Percentiles rank a stretch among this genome's conserved stretches.
Evolutionary conservation across 2,113 vertebrate species (phyloP).

Genomic region (Phrynosoma platyrhinos): DNA sequence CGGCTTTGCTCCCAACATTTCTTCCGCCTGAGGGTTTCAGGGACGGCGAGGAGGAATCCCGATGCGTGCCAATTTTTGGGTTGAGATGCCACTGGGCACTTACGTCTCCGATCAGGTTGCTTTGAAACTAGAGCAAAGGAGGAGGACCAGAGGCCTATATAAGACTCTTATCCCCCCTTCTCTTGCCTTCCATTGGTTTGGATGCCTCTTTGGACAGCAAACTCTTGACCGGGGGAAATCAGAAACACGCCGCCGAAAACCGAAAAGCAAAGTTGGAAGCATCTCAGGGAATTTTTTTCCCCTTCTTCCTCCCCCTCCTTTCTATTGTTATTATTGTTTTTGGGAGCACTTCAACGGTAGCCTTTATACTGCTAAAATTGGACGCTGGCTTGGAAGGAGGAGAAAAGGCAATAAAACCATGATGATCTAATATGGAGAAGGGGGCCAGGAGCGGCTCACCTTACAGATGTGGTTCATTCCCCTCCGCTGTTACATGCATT

Average conservation of each 20-base stretch:
- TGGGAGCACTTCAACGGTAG: constrained; percentile 26
- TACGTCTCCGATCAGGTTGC: neutral
- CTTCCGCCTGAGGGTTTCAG: neutral
- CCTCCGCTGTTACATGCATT: too few species aligned
- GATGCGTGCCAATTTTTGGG: rapidly evolving
- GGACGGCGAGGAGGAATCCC: rapidly evolving
- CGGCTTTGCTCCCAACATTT: constrained; percentile 31
- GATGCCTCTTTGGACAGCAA: neutral
- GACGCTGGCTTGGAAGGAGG: constrained; percentile 26
- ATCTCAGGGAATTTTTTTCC: constrained; percentile 24
- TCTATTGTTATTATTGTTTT: constrained; percentile 12
- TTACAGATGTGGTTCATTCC: neutral
- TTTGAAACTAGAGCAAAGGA: neutral
- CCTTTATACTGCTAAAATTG: constrained; percentile 57
- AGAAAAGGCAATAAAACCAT: constrained; percentile 7
- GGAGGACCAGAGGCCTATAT: neutral
- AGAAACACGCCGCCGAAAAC: constrained; percentile 31
- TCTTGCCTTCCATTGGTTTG: constrained; percentile 8
- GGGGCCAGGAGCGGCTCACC: neutral
- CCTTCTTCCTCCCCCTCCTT: too few species aligned
- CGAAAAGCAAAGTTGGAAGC: constrained; percentile 13
- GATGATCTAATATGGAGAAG: neutral
- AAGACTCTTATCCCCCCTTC: neutral
- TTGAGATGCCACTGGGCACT: neutral
- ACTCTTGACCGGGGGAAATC: neutral